Evolutionary conservation across 2,797 vertebrate species (phyloP).

Genomic region (Diglossa cyanea): DNA sequence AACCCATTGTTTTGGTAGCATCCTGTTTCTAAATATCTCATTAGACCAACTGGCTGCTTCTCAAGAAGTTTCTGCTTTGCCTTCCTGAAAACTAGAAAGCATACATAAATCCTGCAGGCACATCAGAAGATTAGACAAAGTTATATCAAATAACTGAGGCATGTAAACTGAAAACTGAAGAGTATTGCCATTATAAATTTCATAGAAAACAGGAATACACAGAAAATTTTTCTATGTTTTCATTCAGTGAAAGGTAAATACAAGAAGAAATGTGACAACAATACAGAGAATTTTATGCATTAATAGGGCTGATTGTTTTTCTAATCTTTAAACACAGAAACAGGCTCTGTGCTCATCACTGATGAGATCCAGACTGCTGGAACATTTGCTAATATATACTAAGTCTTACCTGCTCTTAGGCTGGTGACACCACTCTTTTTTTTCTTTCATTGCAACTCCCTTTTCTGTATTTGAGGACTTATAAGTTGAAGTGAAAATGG

Average conservation of each 20-base stretch:
- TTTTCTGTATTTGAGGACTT: neutral
- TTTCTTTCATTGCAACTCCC: neutral
- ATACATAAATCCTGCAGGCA: neutral
- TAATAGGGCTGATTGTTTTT: slow-evolving; percentile 15
- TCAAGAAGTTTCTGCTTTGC: neutral
- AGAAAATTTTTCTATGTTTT: neutral
- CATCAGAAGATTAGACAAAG: neutral
- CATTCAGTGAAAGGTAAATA: neutral
- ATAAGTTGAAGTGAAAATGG: neutral
- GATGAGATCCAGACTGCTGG: neutral
- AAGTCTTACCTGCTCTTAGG: slow-evolving; percentile 8
- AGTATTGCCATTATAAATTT: neutral
- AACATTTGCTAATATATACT: slow-evolving; percentile 1
- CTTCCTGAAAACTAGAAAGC: neutral
- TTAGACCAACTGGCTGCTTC: neutral
- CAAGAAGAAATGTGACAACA: neutral
- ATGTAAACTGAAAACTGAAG: neutral
- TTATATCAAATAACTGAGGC: neutral
- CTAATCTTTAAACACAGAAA: slow-evolving; percentile 30
- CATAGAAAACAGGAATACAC: neutral
- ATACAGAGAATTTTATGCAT: neutral
- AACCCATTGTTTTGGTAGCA: neutral
- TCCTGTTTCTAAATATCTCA: neutral
- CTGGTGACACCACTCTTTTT: neutral
- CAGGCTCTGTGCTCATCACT: neutral